These are phyloP conservation scores for Hiodon tergisus DNA, from an alignment of 2,113 vertebrate species.

Conservation along the genomic window DNA sequence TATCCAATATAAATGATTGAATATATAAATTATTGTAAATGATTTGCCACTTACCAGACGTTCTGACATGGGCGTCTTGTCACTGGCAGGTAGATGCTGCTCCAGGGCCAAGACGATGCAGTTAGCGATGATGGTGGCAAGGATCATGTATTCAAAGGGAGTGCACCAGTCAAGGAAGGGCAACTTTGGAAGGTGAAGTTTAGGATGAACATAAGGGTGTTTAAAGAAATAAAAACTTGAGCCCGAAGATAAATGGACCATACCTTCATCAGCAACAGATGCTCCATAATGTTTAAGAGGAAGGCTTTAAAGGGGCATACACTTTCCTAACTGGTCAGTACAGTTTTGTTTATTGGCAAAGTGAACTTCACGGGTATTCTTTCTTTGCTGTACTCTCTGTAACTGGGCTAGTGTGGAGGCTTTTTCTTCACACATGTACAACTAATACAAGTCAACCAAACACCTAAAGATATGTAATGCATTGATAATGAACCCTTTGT, in stretches of 20 bases:
- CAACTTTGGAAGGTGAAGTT: background rate
- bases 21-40: too few relatives aligned
- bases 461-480: too few relatives aligned
- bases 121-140: constrained; percentile 97
- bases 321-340: background rate
- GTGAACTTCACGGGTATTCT: background rate
- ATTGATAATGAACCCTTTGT: too few relatives aligned
- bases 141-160: constrained; percentile 97
- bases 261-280: background rate
- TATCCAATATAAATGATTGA: too few relatives aligned
- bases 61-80: constrained; percentile 95
- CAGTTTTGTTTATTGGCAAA: too few relatives aligned
- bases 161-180: constrained; percentile 72
- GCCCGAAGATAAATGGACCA: background rate
- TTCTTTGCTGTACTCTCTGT: background rate
- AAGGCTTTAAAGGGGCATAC: background rate
- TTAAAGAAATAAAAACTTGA: background rate
- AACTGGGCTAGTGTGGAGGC: background rate
- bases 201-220: too few relatives aligned
- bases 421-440: background rate
- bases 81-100: constrained; percentile 85
- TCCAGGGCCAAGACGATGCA: constrained; percentile 95
- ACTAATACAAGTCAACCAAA: too few relatives aligned
- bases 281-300: too few relatives aligned
- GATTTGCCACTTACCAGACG: constrained; percentile 77